phyloP scores from a whole-genome alignment of 2,888 invertebrate genomes.

The Cerastis rubricosa region DNA sequence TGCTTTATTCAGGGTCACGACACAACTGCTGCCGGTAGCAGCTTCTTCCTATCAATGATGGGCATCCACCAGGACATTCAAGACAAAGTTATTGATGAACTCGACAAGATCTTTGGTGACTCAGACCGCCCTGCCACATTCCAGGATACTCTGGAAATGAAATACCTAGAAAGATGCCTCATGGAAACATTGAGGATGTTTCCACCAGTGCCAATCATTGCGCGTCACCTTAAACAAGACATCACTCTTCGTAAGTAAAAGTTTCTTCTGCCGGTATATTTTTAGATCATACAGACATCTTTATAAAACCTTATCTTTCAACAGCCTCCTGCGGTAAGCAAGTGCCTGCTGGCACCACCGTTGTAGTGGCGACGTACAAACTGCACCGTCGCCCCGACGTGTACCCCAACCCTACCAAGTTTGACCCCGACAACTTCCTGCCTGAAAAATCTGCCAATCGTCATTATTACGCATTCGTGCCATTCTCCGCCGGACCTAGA shows the following conservation, averaged over 20 bases:
- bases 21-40: conserved; percentile 95
- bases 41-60: conserved; percentile 95
- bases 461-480: conserved; percentile 95
- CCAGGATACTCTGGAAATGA: conserved; percentile 96
- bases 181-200: conserved; percentile 95
- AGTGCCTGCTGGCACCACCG: conserved; percentile 93
- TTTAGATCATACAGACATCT: background rate
- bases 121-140: conserved; percentile 94
- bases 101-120: conserved; percentile 94
- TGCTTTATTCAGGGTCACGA: conserved; percentile 92
- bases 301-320: conserved; percentile 12
- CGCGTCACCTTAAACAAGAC: conserved; percentile 93
- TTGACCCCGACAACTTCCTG: conserved; percentile 96
- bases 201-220: conserved; percentile 95
- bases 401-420: conserved; percentile 94
- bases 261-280: background rate
- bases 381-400: conserved; percentile 93
- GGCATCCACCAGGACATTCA: conserved; percentile 94
- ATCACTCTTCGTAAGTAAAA: conserved; percentile 91
- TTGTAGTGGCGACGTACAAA: conserved; percentile 92
- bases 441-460: conserved; percentile 94
- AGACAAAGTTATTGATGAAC: conserved; percentile 93
- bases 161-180: conserved; percentile 95
- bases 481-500: conserved; percentile 96
- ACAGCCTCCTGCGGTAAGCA: conserved; percentile 92